phyloP scores from a whole-genome alignment of 2,113 vertebrate genomes.

The Psilopsiagon aymara region DNA sequence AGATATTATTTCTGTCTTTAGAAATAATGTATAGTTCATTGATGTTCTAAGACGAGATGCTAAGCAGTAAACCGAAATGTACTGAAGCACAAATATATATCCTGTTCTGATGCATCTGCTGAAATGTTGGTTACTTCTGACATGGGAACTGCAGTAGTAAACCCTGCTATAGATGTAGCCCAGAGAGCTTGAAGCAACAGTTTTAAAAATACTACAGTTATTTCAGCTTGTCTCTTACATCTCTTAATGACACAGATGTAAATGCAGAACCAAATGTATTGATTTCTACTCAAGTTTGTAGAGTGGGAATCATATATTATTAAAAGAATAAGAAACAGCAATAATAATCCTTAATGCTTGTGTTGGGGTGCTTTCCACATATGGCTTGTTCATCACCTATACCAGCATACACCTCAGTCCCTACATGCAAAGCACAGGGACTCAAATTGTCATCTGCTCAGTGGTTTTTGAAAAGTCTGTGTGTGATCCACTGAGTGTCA shows the following conservation, averaged over 20 bases:
- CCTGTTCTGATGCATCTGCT: neutral
- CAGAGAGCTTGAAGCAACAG: neutral
- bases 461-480: neutral
- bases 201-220: neutral
- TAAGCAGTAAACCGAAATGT: neutral
- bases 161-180: neutral
- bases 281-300: neutral
- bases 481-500: conserved; percentile 48
- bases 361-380: neutral
- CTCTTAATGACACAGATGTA: neutral
- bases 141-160: neutral
- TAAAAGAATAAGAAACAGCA: neutral
- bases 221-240: neutral
- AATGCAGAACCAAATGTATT: neutral
- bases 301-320: neutral
- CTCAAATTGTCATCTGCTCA: neutral
- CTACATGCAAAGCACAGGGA: neutral
- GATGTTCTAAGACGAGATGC: neutral
- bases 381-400: neutral
- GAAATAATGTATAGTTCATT: neutral
- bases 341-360: neutral
- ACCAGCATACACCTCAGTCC: neutral
- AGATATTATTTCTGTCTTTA: neutral
- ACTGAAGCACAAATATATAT: neutral
- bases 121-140: neutral